phyloP scores from a whole-genome alignment of 1,140 invertebrate genomes.

The Philopotamus ludificatus region DNA sequence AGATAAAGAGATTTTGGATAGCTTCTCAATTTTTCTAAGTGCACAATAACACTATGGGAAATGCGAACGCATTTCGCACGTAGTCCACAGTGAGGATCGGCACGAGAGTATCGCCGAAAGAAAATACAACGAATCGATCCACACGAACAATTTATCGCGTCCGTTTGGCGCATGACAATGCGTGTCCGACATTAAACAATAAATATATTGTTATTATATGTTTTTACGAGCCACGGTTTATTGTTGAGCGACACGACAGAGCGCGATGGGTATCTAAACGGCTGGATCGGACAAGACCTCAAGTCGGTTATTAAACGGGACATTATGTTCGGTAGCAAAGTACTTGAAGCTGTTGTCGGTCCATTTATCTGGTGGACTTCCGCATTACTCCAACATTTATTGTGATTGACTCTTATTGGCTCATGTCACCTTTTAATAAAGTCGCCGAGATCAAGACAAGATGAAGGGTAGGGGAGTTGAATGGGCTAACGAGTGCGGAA shows the following conservation, averaged over 20 bases:
- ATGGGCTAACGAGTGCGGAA: too few species aligned
- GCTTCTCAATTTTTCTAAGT: background rate
- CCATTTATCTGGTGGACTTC: conserved; percentile 23
- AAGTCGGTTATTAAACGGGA: background rate
- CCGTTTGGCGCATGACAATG: background rate
- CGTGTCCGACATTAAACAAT: background rate
- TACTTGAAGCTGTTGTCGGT: conserved; percentile 16
- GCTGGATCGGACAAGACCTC: background rate
- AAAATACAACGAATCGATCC: too few species aligned
- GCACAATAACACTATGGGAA: background rate
- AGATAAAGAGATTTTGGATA: background rate
- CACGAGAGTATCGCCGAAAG: too few species aligned
- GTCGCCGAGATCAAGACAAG: too few species aligned
- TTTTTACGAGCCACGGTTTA: too few species aligned
- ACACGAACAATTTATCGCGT: background rate
- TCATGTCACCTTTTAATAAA: conserved; percentile 21
- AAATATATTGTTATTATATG: too few species aligned
- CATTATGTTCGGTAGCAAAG: background rate
- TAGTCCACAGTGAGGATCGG: background rate
- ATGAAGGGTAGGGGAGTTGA: too few species aligned
- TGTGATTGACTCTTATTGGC: conserved; percentile 27
- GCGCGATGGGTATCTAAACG: too few species aligned
- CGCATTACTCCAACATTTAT: conserved; percentile 14
- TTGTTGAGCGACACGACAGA: too few species aligned
- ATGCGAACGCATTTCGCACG: background rate